Conservation (phyloP, 2,888 invertebrate genomes). For the Bruchidius siliquastri region DNA sequence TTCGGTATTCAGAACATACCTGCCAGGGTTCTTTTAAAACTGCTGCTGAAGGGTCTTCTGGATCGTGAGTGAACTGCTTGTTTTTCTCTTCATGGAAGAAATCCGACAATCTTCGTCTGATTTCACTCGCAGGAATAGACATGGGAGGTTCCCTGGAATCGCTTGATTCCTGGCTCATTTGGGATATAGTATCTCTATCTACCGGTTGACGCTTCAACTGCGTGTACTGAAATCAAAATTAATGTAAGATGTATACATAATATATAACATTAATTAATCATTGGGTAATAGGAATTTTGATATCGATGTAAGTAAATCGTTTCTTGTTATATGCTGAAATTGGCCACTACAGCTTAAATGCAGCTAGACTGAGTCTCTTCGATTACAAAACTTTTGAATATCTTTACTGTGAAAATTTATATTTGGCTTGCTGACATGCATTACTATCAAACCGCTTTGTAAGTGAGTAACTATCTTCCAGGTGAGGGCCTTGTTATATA, state of each 20-base stretch:
- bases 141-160: constrained; percentile 69
- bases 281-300: too few relatives aligned
- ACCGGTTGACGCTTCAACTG: constrained; percentile 57
- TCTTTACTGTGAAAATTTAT: too few relatives aligned
- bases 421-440: too few relatives aligned
- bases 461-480: too few relatives aligned
- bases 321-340: too few relatives aligned
- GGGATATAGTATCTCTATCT: constrained; percentile 81
- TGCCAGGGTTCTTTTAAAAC: constrained; percentile 85
- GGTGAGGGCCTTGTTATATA: too few relatives aligned
- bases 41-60: constrained; percentile 96
- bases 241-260: background rate
- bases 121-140: constrained; percentile 80
- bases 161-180: constrained; percentile 81
- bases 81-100: constrained; percentile 69
- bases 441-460: too few relatives aligned
- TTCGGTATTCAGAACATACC: constrained; percentile 47
- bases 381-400: too few relatives aligned
- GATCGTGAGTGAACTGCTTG: constrained; percentile 83
- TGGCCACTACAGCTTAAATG: too few relatives aligned
- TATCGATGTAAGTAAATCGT: too few relatives aligned
- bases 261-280: too few relatives aligned
- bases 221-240: constrained; percentile 54
- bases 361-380: too few relatives aligned
- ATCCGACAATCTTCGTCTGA: constrained; percentile 76